Percentiles rank a stretch among this genome's conserved stretches.
phyloP scores from a whole-genome alignment of 2,113 vertebrate genomes.

The Irena cyanogastra region DNA sequence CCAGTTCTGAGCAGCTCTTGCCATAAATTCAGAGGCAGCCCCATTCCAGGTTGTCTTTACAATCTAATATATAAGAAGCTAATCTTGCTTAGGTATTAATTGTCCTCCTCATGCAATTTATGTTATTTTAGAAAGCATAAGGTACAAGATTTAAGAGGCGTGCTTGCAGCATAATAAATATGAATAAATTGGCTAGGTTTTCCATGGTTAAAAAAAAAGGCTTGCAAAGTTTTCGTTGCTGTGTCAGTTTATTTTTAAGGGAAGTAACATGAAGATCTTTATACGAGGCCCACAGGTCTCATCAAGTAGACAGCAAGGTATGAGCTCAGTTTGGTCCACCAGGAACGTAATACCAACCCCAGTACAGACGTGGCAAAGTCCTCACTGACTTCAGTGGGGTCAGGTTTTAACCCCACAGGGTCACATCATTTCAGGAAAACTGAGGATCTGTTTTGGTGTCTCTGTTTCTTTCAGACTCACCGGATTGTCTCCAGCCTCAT shows the following conservation, averaged over 20 bases:
- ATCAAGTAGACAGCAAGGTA: background rate
- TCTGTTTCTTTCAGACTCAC: background rate
- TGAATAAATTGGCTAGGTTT: background rate
- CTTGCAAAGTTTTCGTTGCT: background rate
- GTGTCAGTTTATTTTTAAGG: background rate
- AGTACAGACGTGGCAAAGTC: background rate
- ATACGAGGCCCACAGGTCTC: background rate
- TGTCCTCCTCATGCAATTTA: background rate
- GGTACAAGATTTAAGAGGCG: background rate
- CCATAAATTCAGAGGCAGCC: background rate
- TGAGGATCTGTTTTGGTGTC: background rate
- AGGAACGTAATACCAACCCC: background rate
- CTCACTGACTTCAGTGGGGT: background rate
- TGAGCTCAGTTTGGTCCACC: background rate
- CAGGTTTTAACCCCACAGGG: background rate
- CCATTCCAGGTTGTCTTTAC: background rate
- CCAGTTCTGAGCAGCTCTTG: background rate
- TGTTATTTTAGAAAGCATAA: background rate
- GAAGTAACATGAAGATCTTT: background rate
- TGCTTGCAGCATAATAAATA: background rate
- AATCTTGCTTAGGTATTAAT: background rate
- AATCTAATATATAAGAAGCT: background rate
- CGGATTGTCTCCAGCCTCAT: accelerated
- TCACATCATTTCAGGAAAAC: background rate
- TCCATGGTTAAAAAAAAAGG: background rate